These are phyloP conservation scores for Nipponacmea schrenckii DNA, from an alignment of 2,888 invertebrate genomes.

Conservation along the genomic window DNA sequence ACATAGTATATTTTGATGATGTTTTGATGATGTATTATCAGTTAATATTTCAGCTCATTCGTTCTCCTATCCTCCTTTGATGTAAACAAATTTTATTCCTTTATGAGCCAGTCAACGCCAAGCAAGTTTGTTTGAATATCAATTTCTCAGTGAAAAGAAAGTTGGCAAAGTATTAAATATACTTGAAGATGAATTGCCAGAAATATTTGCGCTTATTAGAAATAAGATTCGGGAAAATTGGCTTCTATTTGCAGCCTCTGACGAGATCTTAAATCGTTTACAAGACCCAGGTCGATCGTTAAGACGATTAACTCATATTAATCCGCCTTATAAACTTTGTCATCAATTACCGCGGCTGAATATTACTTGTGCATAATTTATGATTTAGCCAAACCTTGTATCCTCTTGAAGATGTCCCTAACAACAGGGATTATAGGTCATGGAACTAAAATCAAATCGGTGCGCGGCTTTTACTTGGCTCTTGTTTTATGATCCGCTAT, in stretches of 20 bases:
- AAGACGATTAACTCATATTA: not conserved
- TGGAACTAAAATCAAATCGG: too few species aligned
- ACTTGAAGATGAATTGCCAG: not conserved
- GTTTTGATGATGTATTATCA: too few species aligned
- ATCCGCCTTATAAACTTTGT: slow-evolving; percentile 6
- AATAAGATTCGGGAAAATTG: not conserved
- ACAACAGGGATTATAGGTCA: not conserved
- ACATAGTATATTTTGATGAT: too few species aligned
- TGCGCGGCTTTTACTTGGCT: too few species aligned
- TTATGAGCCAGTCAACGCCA: too few species aligned
- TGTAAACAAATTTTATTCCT: too few species aligned
- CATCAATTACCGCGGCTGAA: slow-evolving; percentile 5
- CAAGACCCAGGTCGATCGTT: slow-evolving; percentile 2
- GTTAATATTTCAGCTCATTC: too few species aligned
- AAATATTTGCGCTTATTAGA: not conserved
- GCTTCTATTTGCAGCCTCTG: not conserved
- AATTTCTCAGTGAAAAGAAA: too few species aligned
- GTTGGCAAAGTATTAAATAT: too few species aligned
- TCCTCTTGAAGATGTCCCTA: slow-evolving; percentile 2
- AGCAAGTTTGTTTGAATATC: too few species aligned
- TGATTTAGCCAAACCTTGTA: not conserved
- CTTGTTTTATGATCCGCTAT: too few species aligned
- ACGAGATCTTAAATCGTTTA: slow-evolving; percentile 3
- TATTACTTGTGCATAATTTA: slow-evolving; percentile 8
- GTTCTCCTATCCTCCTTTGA: too few species aligned